These are phyloP conservation scores for Danio choprae DNA, from an alignment of 2,797 vertebrate genomes.

Conservation along the genomic window DNA sequence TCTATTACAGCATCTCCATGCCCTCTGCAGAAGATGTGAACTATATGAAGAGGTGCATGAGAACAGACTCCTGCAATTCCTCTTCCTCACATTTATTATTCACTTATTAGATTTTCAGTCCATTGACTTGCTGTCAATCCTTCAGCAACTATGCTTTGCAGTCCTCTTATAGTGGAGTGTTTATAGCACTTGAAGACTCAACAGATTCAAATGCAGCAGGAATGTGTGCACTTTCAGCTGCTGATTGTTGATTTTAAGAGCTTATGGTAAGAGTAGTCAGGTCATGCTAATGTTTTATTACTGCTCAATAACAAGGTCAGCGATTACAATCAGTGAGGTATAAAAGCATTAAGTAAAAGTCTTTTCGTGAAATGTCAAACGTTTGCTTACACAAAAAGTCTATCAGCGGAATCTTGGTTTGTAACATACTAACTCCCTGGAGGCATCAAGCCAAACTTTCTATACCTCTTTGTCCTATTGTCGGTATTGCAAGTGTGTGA, in stretches of 20 bases:
- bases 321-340: not conserved
- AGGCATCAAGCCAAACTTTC: too few species aligned
- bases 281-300: not conserved
- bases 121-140: constrained; percentile 44
- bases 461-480: too few species aligned
- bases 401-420: too few species aligned
- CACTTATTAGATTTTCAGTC: constrained; percentile 38
- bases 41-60: constrained; percentile 22
- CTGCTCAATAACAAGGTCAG: not conserved
- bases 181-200: constrained; percentile 11
- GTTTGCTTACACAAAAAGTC: too few species aligned
- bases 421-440: too few species aligned
- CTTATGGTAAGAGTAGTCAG: not conserved
- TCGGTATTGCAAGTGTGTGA: too few species aligned
- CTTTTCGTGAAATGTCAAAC: too few species aligned
- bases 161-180: not conserved
- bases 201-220: constrained; percentile 8
- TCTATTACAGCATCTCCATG: constrained; percentile 42
- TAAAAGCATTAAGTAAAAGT: not conserved
- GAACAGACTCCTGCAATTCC: constrained; percentile 31
- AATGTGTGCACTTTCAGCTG: not conserved
- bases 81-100: constrained; percentile 41
- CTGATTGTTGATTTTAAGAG: not conserved
- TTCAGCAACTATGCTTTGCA: constrained; percentile 3
- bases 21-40: constrained; percentile 17